Conservation (phyloP, 37 sponge, comb jelly and placozoan species). For the Oscarella lobularis region DNA sequence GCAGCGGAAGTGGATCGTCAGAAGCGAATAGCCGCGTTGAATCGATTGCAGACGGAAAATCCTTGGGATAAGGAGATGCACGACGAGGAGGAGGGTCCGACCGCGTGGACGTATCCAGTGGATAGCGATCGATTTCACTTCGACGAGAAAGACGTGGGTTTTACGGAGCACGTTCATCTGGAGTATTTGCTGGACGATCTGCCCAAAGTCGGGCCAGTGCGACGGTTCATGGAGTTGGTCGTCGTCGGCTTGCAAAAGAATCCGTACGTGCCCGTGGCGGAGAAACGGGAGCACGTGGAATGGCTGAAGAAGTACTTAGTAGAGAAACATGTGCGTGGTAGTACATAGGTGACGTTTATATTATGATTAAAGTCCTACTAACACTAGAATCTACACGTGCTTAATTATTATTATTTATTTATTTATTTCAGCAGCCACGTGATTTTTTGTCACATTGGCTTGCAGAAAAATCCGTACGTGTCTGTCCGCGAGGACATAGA, state of each 20-base stretch:
- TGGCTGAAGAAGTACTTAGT: constrained; percentile 62
- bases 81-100: constrained; percentile 20
- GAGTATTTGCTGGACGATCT: constrained; percentile 32
- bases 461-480: too few species aligned
- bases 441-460: too few species aligned
- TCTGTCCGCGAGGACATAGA: too few species aligned
- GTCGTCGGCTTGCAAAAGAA: constrained; percentile 73
- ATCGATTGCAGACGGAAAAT: neutral
- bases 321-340: neutral
- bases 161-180: constrained; percentile 74
- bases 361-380: too few species aligned
- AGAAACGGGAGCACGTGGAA: constrained; percentile 46
- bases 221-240: constrained; percentile 82
- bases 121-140: constrained; percentile 48
- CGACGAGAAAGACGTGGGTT: constrained; percentile 43
- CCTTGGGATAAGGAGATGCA: neutral
- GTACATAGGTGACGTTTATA: too few species aligned
- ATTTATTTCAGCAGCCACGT: too few species aligned
- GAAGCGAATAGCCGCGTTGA: neutral
- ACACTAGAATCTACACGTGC: too few species aligned
- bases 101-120: constrained; percentile 58
- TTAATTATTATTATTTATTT: too few species aligned
- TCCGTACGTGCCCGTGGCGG: constrained; percentile 52
- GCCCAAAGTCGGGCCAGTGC: constrained; percentile 43
- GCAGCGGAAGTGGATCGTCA: neutral